Evolutionary conservation across 1,140 invertebrate species (phyloP).

Genomic region (Zaprionus nigranus): DNA sequence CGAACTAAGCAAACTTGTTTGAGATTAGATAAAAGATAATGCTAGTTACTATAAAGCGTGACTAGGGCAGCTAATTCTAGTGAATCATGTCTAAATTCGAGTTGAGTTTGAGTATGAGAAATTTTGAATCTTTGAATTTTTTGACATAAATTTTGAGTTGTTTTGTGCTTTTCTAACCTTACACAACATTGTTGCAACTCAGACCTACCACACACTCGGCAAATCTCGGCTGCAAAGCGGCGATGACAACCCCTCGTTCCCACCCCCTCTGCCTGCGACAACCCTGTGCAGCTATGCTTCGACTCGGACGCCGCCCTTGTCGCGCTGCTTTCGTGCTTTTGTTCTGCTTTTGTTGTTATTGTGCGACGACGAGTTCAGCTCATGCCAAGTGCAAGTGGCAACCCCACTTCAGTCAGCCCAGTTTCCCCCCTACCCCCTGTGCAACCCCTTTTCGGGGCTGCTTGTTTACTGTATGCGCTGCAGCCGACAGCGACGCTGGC

Average conservation of each 20-base stretch:
- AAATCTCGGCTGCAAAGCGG: conserved; percentile 20
- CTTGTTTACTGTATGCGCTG: conserved; percentile 73
- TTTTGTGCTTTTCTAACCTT: not conserved
- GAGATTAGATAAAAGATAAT: conserved; percentile 21
- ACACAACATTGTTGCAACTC: not conserved
- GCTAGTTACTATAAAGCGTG: not conserved
- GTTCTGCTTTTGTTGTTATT: conserved; percentile 52
- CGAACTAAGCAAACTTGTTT: not conserved
- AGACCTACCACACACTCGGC: conserved; percentile 35
- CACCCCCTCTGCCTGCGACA: not conserved
- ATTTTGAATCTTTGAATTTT: not conserved
- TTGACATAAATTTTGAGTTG: not conserved
- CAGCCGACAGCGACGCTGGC: conserved; percentile 18
- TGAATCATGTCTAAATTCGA: not conserved
- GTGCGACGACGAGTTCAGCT: conserved; percentile 68
- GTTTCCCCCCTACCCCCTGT: not conserved
- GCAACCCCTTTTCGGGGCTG: conserved; percentile 12
- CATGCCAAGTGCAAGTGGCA: conserved; percentile 78
- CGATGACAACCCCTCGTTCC: not conserved
- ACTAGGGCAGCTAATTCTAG: not conserved
- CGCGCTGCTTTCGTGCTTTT: conserved; percentile 39
- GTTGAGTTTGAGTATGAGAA: not conserved
- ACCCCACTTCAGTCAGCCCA: conserved; percentile 38
- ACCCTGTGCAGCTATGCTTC: not conserved
- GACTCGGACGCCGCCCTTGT: conserved; percentile 66